Evolutionary conservation across 1,140 invertebrate species (phyloP), one percentile per base, ranked within the genome.

Genomic region (Agraylea sexmaculata): DNA sequence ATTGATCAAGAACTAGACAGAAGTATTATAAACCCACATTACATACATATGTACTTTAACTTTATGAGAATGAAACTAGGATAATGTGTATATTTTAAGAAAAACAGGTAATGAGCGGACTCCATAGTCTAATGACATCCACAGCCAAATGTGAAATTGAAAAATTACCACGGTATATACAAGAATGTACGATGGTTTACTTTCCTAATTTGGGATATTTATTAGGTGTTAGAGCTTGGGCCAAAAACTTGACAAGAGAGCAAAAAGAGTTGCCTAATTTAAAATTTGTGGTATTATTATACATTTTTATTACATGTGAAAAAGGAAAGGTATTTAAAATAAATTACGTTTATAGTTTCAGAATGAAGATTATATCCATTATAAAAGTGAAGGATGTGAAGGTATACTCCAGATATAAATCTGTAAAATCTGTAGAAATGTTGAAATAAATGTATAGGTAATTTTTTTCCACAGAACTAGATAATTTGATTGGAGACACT

Each of bases 201-300:
- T 68, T 88, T 47, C 85, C 85, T 4, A 77, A 88, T 64, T 69
- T 89, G 43, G 83, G 85, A 0, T 87, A 83, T 62, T 59, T 88
- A 23, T 57, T 89, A 2, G 76, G 74, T 1, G 70, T 89, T 3
- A 75, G 73, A 21, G 60, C 70, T 34, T 78, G 76, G 71, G 66
- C 64, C 23, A 56, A 66, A 1, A 58, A 69, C 41, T 66, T 68
- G 40, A 60, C 53, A 20, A 58, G 52, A 30, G 62, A 73, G 16
- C 62, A 78, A 20, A 58, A 64, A 21, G 50, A 73, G 33, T 60
- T 83, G 35, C 71, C 73, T 11, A 69, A 73, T 43, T 67, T 85
- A 42, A 73, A 79, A 45, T 84, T 80, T 54, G 77, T 76, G 70
- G 77, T 81, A 53, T 28, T 29, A 6, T 27, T 8, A 8, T n/a